Base-by-base conservation (phyloP, 2,113 vertebrate genomes). In the Crotalus horridus region DNA sequence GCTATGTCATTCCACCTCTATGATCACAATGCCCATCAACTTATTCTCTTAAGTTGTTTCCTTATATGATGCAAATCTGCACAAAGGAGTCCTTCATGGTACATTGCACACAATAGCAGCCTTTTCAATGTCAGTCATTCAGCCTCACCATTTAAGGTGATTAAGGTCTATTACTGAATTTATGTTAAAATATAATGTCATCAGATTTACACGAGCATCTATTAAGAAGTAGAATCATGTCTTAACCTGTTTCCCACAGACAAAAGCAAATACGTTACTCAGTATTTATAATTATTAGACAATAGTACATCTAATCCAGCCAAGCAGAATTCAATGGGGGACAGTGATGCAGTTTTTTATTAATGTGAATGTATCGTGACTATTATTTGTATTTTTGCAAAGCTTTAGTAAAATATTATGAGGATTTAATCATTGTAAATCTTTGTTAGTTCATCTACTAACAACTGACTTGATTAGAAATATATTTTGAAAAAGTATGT, bases 141-240 rank as follows among this genome's bases (percentile, higher is more conserved):
- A 61, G 54, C 53, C 43, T 12, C n/a, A 43, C 29, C 21, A 86
- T 93, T 92, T 90, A 58, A 89, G 43, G 69, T 89, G 53, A 92
- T 89, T 89, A 89, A 85, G 6, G 43, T 54, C 85, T 85, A 85
- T 90, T 89, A 81, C 39, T 17, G 43, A 46, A 92, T 69, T 89
- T 55, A 89, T 55, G n/a, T 74, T 85, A 51, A 89, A 53, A 21
- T 61, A 29, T 46, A 81, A 23, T 48, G 56, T 85, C 69, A 89
- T 56, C 69, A 85, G 43, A 92, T 59, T 85, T 33, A 86, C 29
- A 86, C 88, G 90, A 59, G 26, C 43, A 74, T 92, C 91, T 89
- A 11, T 46, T 48, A 51, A 10, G 17, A 23, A 26, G 69, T 13
- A 15, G 10, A 59, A 58, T 48, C 33, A 33, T 17, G 43, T 20